Base-by-base conservation (phyloP, 1,140 invertebrate species). In the Hylaeus anthracinus region DNA sequence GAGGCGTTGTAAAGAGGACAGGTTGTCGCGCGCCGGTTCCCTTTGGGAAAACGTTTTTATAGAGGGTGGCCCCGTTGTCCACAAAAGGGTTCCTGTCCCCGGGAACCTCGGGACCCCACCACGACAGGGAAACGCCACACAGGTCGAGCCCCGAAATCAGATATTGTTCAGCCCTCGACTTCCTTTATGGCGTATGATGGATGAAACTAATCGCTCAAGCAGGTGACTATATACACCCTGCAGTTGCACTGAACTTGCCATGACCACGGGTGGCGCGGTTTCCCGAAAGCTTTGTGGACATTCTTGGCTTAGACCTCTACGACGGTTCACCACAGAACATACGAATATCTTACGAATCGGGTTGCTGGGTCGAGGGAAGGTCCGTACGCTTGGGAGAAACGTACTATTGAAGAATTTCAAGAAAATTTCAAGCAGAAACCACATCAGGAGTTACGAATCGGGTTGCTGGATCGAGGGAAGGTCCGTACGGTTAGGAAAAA, bases 131-230 rank as follows among this genome's bases (percentile, higher is more conserved):
- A 70, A 63, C 79, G 79, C 74, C 79, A 77, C 74, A 81, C 79
- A 77, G 73, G 79, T 76, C 66, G 79, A 71, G 14, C 1, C 72
- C 43, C 48, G 67, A 79, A 61, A 82, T 78, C 74, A 82, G 80
- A 82, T 78, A 79, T 79, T 72, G 53, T 75, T 79, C 55, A 2
- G 65, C 26, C 60, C 73, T 71, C 58, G 58, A 71, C 66, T 81
- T 64, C 79, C 79, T 81, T 70, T 80, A 80, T 80, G 56, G 45
- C 48, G 55, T 45, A 55, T 80, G 79, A 81, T 81, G 72, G 79
- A 81, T 81, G 79, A 77, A 81, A 81, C 58, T 77, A 81, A 81
- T 81, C 79, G 79, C 45, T 81, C 79, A 81, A 81, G 12, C 79
- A 61, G 79, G 79, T 80, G 72, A 80, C 72, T 61, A 43, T 75